Base-by-base conservation (phyloP, 2,888 invertebrate species). In the Leptopilina syphax region DNA sequence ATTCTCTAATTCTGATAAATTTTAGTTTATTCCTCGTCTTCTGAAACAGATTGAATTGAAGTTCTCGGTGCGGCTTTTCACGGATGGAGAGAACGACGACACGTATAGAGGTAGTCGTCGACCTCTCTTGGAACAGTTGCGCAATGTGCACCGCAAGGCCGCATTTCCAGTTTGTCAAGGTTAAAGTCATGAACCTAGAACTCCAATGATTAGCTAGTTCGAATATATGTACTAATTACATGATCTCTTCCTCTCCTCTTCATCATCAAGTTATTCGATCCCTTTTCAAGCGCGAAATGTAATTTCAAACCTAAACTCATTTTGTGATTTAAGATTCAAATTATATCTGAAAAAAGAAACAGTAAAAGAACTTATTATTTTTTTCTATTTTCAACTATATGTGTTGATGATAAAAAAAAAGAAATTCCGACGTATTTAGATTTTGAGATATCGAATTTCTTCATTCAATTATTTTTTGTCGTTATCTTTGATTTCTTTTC, bases 111-210 rank as follows among this genome's bases (percentile, higher is more conserved):
- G 76, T 82, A 81, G 68, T 73, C 80, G 80, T 81, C 80, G 86
- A 84, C 81, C 81, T 80, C 80, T 83, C 79, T 54, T 54, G 57
- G 81, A 79, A 79, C 76, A 44, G 65, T 86, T 86, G 83, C 85
- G 85, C 83, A 86, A 85, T 84, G 80, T 80, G 67, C 57, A 76
- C 73, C 81, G 66, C 86, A 86, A 87, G 86, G 86, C 82, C 85
- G 79, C 34, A 60, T 67, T 77, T 78, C 78, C 79, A 81, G 78
- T 70, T 47, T 54, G 54, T 65, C 81, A 81, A 81, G 81, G 81
- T 78, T 78, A 78, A 70, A 70, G 54, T 70, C 54, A 70, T 70
- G 70, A 70, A 70, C 70, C 54, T 54, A 70, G 54, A 34, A 70
- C 13, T 70, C 54, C 13, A 54, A 13, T 70, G 54, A 70, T 70